Evolutionary conservation across 1,140 invertebrate species (phyloP).

Genomic region (Dinothrombium tinctorium): DNA sequence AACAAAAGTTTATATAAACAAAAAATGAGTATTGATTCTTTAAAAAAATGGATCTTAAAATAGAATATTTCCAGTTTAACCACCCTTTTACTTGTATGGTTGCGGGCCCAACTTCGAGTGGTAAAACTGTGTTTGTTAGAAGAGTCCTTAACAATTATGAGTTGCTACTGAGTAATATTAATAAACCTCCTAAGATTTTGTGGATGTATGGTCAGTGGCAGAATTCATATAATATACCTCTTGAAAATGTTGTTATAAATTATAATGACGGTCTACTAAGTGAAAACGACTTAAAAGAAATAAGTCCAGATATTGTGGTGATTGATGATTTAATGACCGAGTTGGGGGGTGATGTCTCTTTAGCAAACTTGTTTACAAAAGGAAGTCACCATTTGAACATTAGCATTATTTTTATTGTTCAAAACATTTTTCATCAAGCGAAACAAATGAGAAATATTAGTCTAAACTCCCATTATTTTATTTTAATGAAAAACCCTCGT

Average conservation of each 20-base stretch:
- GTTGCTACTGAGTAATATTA: neutral
- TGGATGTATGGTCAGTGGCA: conserved; percentile 3
- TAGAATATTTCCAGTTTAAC: too few species aligned
- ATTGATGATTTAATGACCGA: conserved; percentile 23
- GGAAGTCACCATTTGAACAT: conserved; percentile 21
- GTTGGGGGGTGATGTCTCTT: conserved; percentile 14
- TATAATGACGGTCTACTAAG: conserved; percentile 1
- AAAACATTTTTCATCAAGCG: conserved; percentile 23
- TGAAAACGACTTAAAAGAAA: neutral
- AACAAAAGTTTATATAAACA: too few species aligned
- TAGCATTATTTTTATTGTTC: conserved; percentile 22
- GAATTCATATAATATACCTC: neutral
- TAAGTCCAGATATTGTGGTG: conserved; percentile 11
- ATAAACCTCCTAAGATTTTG: neutral
- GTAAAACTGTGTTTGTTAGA: neutral
- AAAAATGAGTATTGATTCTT: too few species aligned
- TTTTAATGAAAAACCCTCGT: conserved; percentile 23
- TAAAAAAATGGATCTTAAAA: too few species aligned
- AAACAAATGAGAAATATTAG: conserved; percentile 20
- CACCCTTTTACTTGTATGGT: conserved; percentile 3
- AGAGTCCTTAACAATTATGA: neutral
- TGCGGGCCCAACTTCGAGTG: conserved; percentile 1
- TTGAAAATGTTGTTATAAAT: neutral
- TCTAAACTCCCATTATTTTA: conserved; percentile 20
- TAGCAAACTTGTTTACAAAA: conserved; percentile 23